Conservation (phyloP, 1,140 invertebrate genomes). For the Zophobas morio region DNA sequence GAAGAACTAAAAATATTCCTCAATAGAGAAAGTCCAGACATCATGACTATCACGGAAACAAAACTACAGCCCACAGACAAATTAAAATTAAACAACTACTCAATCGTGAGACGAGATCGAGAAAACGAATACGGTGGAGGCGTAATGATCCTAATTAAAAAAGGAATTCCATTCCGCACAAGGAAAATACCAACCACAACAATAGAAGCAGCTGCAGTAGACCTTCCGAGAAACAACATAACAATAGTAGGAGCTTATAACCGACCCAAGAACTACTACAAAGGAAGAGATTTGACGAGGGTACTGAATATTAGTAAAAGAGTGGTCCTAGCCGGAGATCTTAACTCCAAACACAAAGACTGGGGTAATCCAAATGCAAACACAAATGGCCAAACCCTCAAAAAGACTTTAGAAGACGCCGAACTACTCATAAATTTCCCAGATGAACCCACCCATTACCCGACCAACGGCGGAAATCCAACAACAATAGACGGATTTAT, state of each 20-base stretch:
- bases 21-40: neutral
- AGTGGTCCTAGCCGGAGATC: slow-evolving; percentile 27
- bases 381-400: slow-evolving; percentile 27
- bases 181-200: neutral
- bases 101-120: neutral
- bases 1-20: too few relatives aligned
- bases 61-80: neutral
- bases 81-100: neutral
- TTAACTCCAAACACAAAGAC: slow-evolving; percentile 42
- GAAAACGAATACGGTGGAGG: neutral
- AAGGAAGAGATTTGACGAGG: neutral
- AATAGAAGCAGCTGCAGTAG: neutral
- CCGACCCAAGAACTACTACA: neutral
- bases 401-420: neutral
- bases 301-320: slow-evolving; percentile 8
- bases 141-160: slow-evolving; percentile 7
- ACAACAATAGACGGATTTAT: slow-evolving; percentile 43
- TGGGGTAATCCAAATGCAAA: slow-evolving; percentile 38
- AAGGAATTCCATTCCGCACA: slow-evolving; percentile 12
- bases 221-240: neutral
- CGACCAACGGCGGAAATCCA: slow-evolving; percentile 18
- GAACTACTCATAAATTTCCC: neutral
- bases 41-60: neutral
- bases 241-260: neutral
- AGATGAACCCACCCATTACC: slow-evolving; percentile 42